Percentiles rank a stretch among this genome's conserved stretches.
These are phyloP conservation scores for Isichthys henryi DNA, from an alignment of 2,113 vertebrate species.

Conservation along the genomic window DNA sequence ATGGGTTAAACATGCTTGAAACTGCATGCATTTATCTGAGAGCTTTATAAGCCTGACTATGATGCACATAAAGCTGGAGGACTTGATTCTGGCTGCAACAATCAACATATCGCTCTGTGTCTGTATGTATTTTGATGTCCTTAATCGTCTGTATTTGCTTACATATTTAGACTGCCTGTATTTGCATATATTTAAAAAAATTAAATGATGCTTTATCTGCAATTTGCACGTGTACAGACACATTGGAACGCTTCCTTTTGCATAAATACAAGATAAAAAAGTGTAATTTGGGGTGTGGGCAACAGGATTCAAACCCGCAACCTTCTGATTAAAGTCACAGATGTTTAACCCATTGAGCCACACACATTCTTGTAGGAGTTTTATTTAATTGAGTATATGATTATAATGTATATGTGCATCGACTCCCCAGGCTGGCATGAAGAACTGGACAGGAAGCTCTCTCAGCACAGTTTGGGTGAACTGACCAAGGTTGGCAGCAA, in stretches of 20 bases:
- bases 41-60: not conserved
- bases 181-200: not conserved
- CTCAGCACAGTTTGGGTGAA: constrained; percentile 88
- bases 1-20: not conserved
- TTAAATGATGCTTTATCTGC: not conserved
- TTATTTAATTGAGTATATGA: not conserved
- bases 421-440: constrained; percentile 73
- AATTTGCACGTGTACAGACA: not conserved
- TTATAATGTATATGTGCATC: not conserved
- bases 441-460: constrained; percentile 83
- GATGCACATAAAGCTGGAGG: not conserved
- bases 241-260: not conserved
- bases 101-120: not conserved
- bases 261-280: not conserved
- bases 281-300: not conserved
- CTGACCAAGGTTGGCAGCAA: constrained; percentile 83
- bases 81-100: not conserved
- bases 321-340: not conserved
- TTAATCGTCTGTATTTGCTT: not conserved
- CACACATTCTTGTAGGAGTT: not conserved
- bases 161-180: not conserved
- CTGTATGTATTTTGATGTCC: not conserved
- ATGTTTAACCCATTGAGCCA: not conserved
- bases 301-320: not conserved
- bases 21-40: not conserved